Evolutionary conservation across 2,797 vertebrate species (phyloP).

Genomic region (Halcyon badia): DNA sequence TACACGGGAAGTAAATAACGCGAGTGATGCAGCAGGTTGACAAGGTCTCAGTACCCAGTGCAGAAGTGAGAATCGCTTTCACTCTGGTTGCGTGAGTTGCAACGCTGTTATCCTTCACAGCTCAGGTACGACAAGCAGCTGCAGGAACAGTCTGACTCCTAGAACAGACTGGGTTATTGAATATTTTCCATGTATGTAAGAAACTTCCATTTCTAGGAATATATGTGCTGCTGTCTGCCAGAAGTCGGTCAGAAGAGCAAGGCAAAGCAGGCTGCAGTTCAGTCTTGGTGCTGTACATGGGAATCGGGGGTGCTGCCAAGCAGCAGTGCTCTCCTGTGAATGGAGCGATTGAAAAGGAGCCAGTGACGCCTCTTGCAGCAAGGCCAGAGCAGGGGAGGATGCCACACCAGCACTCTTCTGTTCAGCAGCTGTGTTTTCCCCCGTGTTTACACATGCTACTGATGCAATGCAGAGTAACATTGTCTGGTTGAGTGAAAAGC

Average conservation of each 20-base stretch:
- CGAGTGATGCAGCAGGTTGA: not conserved
- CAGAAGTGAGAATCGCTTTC: not conserved
- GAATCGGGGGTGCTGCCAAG: not conserved
- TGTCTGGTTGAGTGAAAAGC: not conserved
- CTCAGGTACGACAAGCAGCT: not conserved
- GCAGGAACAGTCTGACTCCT: not conserved
- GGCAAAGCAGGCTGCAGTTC: not conserved
- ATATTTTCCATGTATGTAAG: not conserved
- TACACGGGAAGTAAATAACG: not conserved
- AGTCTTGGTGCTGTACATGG: not conserved
- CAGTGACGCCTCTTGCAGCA: not conserved
- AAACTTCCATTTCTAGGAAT: not conserved
- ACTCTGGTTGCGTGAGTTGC: not conserved
- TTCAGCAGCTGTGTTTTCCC: conserved; percentile 34
- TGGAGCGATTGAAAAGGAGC: not conserved
- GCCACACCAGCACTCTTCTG: not conserved
- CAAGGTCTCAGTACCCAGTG: not conserved
- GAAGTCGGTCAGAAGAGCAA: not conserved
- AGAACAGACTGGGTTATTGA: not conserved
- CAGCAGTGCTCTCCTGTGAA: not conserved
- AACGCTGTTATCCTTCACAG: not conserved
- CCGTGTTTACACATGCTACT: not conserved
- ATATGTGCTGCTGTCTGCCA: not conserved
- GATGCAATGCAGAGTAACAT: not conserved
- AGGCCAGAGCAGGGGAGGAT: not conserved